Conservation (phyloP, 1,140 invertebrate species). For the Caligus rogercresseyi region DNA sequence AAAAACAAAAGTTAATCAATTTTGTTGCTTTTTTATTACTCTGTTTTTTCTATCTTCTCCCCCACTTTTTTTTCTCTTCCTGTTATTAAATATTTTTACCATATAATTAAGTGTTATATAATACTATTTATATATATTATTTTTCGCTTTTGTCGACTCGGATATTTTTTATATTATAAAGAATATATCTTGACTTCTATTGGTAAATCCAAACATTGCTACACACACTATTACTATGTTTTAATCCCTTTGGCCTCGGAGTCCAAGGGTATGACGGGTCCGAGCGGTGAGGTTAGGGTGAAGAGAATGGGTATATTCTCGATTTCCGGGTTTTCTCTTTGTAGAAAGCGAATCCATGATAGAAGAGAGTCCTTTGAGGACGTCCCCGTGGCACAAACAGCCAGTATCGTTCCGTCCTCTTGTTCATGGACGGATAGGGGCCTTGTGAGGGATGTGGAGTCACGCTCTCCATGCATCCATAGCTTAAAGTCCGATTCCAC, state of each 20-base stretch:
- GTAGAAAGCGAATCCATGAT: conserved; percentile 74
- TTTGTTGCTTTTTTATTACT: too few species aligned
- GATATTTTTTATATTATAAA: neutral
- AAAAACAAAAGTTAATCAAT: too few species aligned
- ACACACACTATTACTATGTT: neutral
- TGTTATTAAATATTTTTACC: neutral
- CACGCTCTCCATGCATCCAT: conserved; percentile 25
- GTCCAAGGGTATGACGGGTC: conserved; percentile 24
- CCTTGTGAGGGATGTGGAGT: conserved; percentile 23
- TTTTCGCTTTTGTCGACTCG: neutral
- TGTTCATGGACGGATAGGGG: conserved; percentile 65
- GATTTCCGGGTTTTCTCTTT: conserved; percentile 55
- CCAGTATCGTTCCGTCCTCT: conserved; percentile 72
- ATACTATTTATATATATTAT: neutral
- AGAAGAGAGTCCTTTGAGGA: conserved; percentile 56
- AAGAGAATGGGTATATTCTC: conserved; percentile 59
- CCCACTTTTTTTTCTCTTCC: neutral
- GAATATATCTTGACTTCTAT: neutral
- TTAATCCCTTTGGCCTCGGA: neutral
- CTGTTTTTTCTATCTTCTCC: too few species aligned
- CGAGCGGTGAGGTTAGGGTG: conserved; percentile 35
- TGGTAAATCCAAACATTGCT: neutral
- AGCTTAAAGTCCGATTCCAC: conserved; percentile 24
- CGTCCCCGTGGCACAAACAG: conserved; percentile 67
- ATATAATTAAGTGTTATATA: neutral